Base-by-base conservation (phyloP, 2,888 invertebrate genomes). In the Plebejus anna region DNA sequence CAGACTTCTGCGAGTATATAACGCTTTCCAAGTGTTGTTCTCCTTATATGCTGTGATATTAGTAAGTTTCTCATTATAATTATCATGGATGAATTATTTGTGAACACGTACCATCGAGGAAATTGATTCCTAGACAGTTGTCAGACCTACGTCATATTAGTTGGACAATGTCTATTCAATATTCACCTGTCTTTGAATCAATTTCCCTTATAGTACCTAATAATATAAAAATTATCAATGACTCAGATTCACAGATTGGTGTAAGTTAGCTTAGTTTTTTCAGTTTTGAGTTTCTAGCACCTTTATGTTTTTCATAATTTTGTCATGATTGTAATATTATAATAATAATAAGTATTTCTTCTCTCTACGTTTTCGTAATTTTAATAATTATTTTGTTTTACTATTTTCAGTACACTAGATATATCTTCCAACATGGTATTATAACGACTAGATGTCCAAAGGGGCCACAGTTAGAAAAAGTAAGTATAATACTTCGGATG, bases 1-100 rank as follows among this genome's bases (percentile, higher is more conserved):
- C 38, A 93, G 91, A 55, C 81, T 96, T n/a, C 91, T 97, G 82
- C 90, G 96, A 76, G 85, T 94, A 1, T 97, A 97, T 84, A 97
- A 97, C 82, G 89, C 95, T 0, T 84, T 95, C 32, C 97, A 97
- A 95, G 96, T 97, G 42, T 79, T 94, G 66, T 87, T 95, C 75
- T 96, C 96, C 36, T 83, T 86, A 0, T 95, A 94, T 82, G 82
- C 96, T 78, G 95, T 96, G 72, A 90, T 94, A 80, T 92, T 94
- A 84, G 96, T 96, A 88, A 94, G 90, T 47, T 47, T 47, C 0
- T 42, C 42, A 42, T 42, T 22, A 22, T 22, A 22, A 22, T 22
- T 22, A 22, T 22, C 22, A 22, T 22, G 22, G 22, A 22, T 22
- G 22, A 22, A 22, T 22, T 22, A 22, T 22, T 22, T 22, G 22